Base-by-base conservation (phyloP, 2,888 invertebrate genomes). In the Timandra comae region DNA sequence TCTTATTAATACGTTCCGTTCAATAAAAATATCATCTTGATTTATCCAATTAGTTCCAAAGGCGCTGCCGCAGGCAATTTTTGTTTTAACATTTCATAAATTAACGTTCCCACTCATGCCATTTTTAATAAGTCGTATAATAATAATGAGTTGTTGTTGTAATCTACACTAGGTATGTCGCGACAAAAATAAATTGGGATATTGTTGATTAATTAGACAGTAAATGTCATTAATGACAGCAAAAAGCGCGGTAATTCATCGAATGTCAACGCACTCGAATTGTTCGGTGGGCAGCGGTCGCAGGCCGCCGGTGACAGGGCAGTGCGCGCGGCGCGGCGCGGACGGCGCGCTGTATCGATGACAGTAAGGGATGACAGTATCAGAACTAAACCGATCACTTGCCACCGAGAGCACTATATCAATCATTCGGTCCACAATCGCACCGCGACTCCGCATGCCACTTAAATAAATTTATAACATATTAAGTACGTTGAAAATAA, bases 401-500 rank as follows among this genome's bases (percentile, higher is more conserved):
- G 61, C 59, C 69, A 54, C 65, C 51, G 64, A 68, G 70, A 66
- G 64, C 75, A 74, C 79, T 80, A 76, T 79, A 85, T 84, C 84
- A 84, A 84, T 84, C 84, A 82, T 63, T 52, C 61, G 55, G 54
- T 63, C 64, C 63, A 75, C 82, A 80, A 81, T 79, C 81, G 74
- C 62, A 75, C 74, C 72, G 45, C 46, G 36, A 49, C 33, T 49
- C 49, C 43, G 75, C 76, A 66, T 52, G 74, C 79, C 84, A 84
- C 84, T 84, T 82, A 80, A 81, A 82, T 80, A 81, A 81, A 84
- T 85, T 85, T 84, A 84, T 81, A 82, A 80, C 82, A 78, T 81
- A 82, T 81, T 84, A 85, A 82, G 79, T 81, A 81, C 80, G 67
- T 78, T 71, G 65, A 80, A 78, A 82, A 84, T 84, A 85, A 82